Conservation (phyloP, 2,888 invertebrate genomes). For the Ypsolopha scabrella region DNA sequence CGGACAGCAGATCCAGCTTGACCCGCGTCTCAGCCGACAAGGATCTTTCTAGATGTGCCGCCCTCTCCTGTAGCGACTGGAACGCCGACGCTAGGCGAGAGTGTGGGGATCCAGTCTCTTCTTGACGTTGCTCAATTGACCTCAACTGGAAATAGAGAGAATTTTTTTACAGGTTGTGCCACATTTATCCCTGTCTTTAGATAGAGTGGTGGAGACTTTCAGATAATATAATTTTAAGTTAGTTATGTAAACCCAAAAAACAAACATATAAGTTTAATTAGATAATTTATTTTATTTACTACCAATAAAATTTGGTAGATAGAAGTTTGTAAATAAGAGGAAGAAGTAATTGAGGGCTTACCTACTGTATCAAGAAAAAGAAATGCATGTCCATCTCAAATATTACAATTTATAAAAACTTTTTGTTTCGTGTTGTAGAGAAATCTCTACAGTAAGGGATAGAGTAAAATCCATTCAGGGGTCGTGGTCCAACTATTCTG, state of each 20-base stretch:
- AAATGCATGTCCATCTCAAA: no score
- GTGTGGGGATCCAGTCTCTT: conserved; percentile 21
- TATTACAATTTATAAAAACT: no score
- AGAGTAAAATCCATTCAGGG: no score
- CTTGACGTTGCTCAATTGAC: neutral
- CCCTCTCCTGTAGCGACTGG: conserved; percentile 89
- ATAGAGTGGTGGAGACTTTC: neutral
- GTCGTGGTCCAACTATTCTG: no score
- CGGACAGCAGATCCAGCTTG: conserved; percentile 97
- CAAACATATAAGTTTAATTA: neutral
- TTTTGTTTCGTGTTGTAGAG: no score
- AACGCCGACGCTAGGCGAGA: conserved; percentile 60
- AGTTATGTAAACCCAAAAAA: neutral
- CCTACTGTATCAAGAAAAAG: no score
- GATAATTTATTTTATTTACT: neutral
- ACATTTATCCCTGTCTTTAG: conserved; percentile 73
- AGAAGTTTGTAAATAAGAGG: no score
- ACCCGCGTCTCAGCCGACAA: conserved; percentile 97
- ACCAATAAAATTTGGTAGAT: no score
- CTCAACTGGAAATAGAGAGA: conserved; percentile 71
- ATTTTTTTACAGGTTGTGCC: conserved; percentile 65
- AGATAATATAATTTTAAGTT: no score
- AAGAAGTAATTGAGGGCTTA: no score
- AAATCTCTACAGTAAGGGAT: no score
- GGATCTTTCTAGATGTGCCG: conserved; percentile 91